A percentile compares a stretch with the other conserved stretches of the same genome.
Evolutionary conservation across 2,888 invertebrate genomes (phyloP).

Genomic region (Brenthis hecate): DNA sequence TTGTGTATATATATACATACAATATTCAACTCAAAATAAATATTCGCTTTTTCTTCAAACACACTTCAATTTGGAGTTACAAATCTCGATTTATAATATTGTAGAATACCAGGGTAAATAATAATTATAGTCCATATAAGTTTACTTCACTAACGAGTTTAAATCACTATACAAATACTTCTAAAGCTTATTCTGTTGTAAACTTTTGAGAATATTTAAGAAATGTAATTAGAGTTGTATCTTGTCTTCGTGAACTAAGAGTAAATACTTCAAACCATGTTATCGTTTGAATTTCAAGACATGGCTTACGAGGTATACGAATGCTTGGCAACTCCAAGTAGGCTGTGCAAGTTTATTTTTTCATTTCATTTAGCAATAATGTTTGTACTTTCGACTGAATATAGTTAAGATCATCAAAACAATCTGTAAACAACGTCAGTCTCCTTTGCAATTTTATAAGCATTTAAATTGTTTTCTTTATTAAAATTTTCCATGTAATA

Average conservation of each 20-base stretch:
- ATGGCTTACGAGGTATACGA: conserved; percentile 32
- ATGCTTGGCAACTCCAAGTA: conserved; percentile 26
- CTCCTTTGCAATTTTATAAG: conserved; percentile 67
- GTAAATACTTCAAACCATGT: conserved; percentile 9
- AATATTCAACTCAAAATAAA: conserved; percentile 53
- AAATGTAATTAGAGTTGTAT: conserved; percentile 12
- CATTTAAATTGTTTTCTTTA: conserved; percentile 66
- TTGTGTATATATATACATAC: conserved; percentile 71
- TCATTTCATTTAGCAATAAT: conserved; percentile 62
- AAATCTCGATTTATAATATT: conserved; percentile 49
- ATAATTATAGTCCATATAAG: conserved; percentile 44
- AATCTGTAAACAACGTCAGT: conserved; percentile 49
- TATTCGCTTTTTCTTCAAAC: conserved; percentile 60
- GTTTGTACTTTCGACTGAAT: conserved; percentile 70
- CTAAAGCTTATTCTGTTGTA: conserved; percentile 31
- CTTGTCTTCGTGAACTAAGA: conserved; percentile 17
- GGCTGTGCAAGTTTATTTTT: conserved; percentile 45
- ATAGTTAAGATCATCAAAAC: conserved; percentile 69
- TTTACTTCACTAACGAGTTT: conserved; percentile 43
- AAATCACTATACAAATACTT: conserved; percentile 38
- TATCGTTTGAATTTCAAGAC: conserved; percentile 2
- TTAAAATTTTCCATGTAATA: conserved; percentile 31
- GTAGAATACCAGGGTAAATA: conserved; percentile 68
- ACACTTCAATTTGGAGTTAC: conserved; percentile 46
- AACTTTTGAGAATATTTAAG: conserved; percentile 30